phyloP scores from a whole-genome alignment of 1,140 invertebrate genomes.

The Notospermus geniculatus region DNA sequence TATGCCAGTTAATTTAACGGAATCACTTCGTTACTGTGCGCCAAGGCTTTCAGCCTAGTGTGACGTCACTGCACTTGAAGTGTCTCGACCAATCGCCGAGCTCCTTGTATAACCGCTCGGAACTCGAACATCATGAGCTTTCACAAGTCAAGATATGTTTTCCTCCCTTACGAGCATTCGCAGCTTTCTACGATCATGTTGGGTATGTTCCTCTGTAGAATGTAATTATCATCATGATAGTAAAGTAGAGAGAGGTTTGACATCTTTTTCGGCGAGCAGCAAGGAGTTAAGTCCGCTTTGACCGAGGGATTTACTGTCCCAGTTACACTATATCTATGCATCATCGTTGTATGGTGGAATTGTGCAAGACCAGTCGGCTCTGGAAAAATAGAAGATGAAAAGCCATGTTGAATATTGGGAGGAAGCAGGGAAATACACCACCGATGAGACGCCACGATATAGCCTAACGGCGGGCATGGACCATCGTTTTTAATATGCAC shows the following conservation, averaged over 20 bases:
- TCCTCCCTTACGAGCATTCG: slow-evolving; percentile 3
- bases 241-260: not conserved
- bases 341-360: not conserved
- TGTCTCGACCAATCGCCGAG: no score
- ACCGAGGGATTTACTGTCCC: not conserved
- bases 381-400: not conserved
- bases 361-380: not conserved
- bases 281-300: not conserved
- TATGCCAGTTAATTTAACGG: no score
- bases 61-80: no score
- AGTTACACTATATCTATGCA: not conserved
- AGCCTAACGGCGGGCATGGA: no score
- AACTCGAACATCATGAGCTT: no score
- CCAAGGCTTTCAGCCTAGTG: no score
- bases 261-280: slow-evolving; percentile 2
- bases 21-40: no score
- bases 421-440: not conserved
- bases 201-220: slow-evolving; percentile 1
- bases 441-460: no score
- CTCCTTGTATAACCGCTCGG: no score
- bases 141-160: no score
- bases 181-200: slow-evolving; percentile 4
- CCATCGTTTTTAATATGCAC: no score
- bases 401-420: not conserved
- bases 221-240: not conserved